These are phyloP conservation scores for Cordylochernes scorpioides DNA, from an alignment of 2,888 invertebrate genomes.

Conservation along the genomic window DNA sequence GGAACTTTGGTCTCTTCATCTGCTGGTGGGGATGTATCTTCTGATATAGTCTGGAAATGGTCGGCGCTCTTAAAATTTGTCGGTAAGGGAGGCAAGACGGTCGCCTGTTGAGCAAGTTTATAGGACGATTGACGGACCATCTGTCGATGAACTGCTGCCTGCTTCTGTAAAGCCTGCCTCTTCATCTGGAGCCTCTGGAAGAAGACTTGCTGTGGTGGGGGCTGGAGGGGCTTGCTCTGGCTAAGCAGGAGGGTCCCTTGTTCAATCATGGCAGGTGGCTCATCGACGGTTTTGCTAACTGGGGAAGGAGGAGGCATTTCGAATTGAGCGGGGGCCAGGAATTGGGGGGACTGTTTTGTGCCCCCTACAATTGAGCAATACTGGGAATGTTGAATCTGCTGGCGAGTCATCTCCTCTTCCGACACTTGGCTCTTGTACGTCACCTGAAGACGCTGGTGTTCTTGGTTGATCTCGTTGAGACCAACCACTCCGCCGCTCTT, in stretches of 20 bases:
- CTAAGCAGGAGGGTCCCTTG: neutral
- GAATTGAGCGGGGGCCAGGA: neutral
- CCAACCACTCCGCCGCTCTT: conserved; percentile 56
- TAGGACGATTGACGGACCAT: neutral
- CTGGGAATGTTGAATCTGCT: conserved; percentile 10
- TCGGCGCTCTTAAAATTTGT: no score
- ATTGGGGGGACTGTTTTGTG: neutral
- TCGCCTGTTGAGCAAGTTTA: conserved; percentile 1
- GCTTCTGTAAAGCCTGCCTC: conserved; percentile 51
- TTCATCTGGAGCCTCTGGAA: conserved; percentile 63
- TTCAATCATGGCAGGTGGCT: neutral
- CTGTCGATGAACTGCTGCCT: conserved; percentile 18
- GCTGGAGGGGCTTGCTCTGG: conserved; percentile 31
- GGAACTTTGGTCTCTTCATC: no score
- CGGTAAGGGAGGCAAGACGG: neutral
- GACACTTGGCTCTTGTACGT: conserved; percentile 34
- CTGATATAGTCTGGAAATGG: no score
- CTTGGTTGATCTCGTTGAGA: conserved; percentile 44
- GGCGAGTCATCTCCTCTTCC: conserved; percentile 38
- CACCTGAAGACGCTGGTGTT: conserved; percentile 41
- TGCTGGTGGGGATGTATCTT: no score
- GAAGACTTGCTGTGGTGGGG: conserved; percentile 39
- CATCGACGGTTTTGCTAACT: neutral
- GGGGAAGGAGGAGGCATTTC: neutral
- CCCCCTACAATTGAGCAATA: neutral